phyloP scores from a whole-genome alignment of 2,113 vertebrate genomes.

The Columba livia region DNA sequence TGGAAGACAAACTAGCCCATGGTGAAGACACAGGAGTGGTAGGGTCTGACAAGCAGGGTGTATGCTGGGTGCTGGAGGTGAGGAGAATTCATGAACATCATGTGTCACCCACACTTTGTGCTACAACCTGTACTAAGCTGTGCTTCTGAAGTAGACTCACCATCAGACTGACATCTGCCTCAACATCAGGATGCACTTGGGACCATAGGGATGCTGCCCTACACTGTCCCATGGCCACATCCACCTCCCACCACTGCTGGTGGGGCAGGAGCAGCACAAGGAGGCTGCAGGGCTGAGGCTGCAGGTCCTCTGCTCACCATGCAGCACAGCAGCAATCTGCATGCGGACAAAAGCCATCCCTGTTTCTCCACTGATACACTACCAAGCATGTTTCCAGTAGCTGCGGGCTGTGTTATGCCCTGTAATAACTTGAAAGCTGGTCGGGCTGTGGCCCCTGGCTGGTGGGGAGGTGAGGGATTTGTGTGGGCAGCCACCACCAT shows the following conservation, averaged over 20 bases:
- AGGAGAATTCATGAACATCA: neutral
- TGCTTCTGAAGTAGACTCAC: accelerated
- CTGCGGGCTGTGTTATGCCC: accelerated
- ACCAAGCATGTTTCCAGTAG: neutral
- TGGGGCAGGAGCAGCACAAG: neutral
- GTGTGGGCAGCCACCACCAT: accelerated
- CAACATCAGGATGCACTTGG: neutral
- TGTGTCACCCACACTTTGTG: neutral
- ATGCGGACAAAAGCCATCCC: neutral
- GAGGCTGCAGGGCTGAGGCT: accelerated
- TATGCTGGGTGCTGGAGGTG: neutral
- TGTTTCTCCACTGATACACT: accelerated
- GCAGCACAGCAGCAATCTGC: neutral
- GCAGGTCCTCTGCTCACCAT: accelerated
- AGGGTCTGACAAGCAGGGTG: neutral
- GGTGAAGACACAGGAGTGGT: accelerated
- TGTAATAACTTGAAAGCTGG: neutral
- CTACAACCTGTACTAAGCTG: neutral
- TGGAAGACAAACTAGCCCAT: neutral
- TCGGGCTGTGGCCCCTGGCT: neutral
- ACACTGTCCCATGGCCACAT: neutral
- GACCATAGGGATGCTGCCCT: neutral
- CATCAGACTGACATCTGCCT: neutral
- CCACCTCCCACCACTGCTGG: accelerated
- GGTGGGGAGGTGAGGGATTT: neutral